Base-by-base conservation (phyloP, 1,140 invertebrate genomes). In the Drosophila rhopaloa region DNA sequence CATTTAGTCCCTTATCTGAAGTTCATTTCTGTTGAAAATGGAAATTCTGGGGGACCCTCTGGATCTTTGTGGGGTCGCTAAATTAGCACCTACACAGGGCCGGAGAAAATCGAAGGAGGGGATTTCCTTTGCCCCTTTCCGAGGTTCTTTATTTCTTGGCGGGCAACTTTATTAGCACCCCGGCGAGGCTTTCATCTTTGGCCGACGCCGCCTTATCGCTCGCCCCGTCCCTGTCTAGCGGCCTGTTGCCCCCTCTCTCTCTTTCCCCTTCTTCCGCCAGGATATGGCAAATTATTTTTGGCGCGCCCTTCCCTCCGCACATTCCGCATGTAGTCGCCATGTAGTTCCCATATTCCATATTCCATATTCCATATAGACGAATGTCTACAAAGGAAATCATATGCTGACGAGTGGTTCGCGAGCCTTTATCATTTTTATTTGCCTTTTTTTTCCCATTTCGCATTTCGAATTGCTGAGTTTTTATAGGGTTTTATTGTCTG, bases 11-110 rank as follows among this genome's bases (percentile, higher is more conserved):
- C 70, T 86, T 85, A 86, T 85, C 82, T 74, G 35, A 67, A 76
- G 82, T 85, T 81, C 68, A 76, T 81, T 86, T 81, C 82, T 78
- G 77, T 65, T 75, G 70, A 86, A 86, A 86, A 85, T 81, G 78
- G 67, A 85, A 74, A 79, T 70, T 29, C 65, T 32, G 58, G 14
- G 53, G 32, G 63, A 61, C 32, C 67, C n/a, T 14, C 14, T 54
- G 41, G 59, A 24, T 71, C 47, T 72, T 53, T 65, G 76, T 67
- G 67, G 50, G 76, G 76, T 80, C 61, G 48, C 74, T 74, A 60
- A 86, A 85, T 89, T 83, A 84, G 83, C 84, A 84, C 83, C 84
- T 83, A 89, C 76, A 84, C 66, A 51, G 53, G 19, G 19, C 4
- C 13, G 27, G 13, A 29, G 8, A 14, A 32, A 35, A 9, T 19